A percentile compares a stretch with the other conserved stretches of the same genome.
phyloP scores from a whole-genome alignment of 2,888 invertebrate genomes.

The Tipula unca region DNA sequence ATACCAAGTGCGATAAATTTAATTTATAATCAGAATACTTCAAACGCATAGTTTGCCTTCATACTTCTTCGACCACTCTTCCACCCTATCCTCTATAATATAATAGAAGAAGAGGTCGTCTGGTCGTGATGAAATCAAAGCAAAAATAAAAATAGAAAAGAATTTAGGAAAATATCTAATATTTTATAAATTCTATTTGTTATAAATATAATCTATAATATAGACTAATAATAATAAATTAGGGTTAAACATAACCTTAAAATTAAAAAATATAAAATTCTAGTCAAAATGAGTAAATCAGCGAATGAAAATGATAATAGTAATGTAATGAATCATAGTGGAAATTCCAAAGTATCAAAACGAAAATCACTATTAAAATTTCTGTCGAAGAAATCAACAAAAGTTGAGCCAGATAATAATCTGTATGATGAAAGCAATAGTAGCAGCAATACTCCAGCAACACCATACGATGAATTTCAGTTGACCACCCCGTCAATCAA shows the following conservation, averaged over 20 bases:
- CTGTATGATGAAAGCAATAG: background rate
- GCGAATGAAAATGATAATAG: background rate
- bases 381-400: background rate
- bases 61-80: background rate
- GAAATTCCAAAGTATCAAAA: constrained; percentile 8
- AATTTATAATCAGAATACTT: background rate
- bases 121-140: background rate
- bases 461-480: background rate
- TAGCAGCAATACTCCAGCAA: background rate
- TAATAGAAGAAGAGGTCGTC: background rate
- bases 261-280: background rate
- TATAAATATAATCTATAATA: background rate
- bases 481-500: background rate
- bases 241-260: background rate
- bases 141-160: background rate
- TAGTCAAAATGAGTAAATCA: background rate
- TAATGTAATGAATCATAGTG: background rate
- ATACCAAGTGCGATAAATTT: background rate
- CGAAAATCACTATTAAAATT: background rate
- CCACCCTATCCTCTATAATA: background rate
- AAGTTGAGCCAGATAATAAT: background rate
- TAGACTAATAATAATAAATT: background rate
- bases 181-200: background rate
- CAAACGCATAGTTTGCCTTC: background rate
- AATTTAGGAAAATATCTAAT: background rate